phyloP scores from a whole-genome alignment of 2,888 invertebrate species.

The Vesta saturnalis region DNA sequence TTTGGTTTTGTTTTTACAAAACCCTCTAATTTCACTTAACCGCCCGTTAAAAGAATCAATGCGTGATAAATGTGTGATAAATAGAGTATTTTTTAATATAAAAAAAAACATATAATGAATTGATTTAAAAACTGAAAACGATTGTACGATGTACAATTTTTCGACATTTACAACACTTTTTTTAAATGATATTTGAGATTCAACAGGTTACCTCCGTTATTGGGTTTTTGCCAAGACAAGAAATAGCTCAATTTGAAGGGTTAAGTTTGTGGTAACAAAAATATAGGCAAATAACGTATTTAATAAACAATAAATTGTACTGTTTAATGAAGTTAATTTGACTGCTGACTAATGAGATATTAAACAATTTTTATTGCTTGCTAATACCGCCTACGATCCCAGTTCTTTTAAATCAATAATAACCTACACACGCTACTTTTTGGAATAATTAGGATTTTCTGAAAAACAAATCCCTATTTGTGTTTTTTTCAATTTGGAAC shows the following conservation, averaged over 20 bases:
- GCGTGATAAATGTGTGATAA: too few species aligned
- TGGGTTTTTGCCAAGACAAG: constrained; percentile 13
- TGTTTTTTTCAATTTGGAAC: too few species aligned
- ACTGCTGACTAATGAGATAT: too few species aligned
- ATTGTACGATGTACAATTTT: neutral
- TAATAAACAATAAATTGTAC: too few species aligned
- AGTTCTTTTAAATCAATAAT: neutral
- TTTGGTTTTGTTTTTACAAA: constrained; percentile 2
- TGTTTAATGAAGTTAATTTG: too few species aligned
- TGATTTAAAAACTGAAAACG: neutral
- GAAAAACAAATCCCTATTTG: neutral
- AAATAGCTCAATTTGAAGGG: constrained; percentile 15
- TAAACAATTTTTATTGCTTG: too few species aligned
- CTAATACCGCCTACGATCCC: too few species aligned
- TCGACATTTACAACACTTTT: neutral
- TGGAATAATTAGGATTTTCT: neutral
- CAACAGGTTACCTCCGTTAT: constrained; percentile 12
- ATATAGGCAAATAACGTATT: too few species aligned
- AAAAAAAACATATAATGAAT: too few species aligned
- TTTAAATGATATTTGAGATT: neutral
- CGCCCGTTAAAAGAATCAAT: neutral
- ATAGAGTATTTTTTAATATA: too few species aligned
- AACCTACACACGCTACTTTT: neutral
- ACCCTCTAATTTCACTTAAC: neutral
- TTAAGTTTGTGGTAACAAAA: too few species aligned